Percentiles rank a stretch among this genome's conserved stretches.
These are phyloP conservation scores for Stenurella melanura DNA, from an alignment of 2,888 invertebrate genomes.

Conservation along the genomic window DNA sequence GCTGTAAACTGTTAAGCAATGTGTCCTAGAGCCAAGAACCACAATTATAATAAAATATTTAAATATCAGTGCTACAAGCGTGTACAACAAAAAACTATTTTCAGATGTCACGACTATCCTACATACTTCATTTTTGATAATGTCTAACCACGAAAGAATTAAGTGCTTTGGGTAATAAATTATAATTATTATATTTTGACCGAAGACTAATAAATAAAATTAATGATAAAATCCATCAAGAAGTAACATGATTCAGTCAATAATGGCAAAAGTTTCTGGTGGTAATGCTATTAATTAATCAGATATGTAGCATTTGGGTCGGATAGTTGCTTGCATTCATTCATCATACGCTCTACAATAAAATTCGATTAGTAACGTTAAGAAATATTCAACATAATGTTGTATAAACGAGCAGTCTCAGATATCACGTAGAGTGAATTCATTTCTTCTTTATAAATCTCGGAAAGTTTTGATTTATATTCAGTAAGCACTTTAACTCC, in stretches of 20 bases:
- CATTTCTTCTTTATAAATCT: conserved; percentile 50
- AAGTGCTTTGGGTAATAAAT: conserved; percentile 35
- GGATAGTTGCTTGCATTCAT: conserved; percentile 50
- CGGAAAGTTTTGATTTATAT: conserved; percentile 56
- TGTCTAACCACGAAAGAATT: conserved; percentile 28
- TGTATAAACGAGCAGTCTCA: conserved; percentile 47
- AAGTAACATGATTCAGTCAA: conserved; percentile 44
- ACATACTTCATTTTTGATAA: conserved; percentile 20
- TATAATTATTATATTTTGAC: conserved; percentile 40
- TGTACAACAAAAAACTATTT: conserved; percentile 4
- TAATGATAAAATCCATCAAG: conserved; percentile 46
- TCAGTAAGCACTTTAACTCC: conserved; percentile 51
- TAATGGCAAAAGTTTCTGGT: conserved; percentile 48
- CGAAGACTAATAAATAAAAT: conserved; percentile 49
- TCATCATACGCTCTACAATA: conserved; percentile 53
- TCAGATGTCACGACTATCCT: conserved; percentile 30
- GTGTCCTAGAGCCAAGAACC: background rate
- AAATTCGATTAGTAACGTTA: conserved; percentile 52
- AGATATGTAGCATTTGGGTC: conserved; percentile 48
- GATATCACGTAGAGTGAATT: conserved; percentile 50
- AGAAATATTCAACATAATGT: conserved; percentile 50
- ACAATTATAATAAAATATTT: conserved; percentile 15
- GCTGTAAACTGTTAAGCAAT: background rate
- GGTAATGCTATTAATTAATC: conserved; percentile 49
- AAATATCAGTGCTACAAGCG: conserved; percentile 1